These are phyloP conservation scores for Gymnothorax reevesii DNA, from an alignment of 2,797 vertebrate species.

Conservation along the genomic window DNA sequence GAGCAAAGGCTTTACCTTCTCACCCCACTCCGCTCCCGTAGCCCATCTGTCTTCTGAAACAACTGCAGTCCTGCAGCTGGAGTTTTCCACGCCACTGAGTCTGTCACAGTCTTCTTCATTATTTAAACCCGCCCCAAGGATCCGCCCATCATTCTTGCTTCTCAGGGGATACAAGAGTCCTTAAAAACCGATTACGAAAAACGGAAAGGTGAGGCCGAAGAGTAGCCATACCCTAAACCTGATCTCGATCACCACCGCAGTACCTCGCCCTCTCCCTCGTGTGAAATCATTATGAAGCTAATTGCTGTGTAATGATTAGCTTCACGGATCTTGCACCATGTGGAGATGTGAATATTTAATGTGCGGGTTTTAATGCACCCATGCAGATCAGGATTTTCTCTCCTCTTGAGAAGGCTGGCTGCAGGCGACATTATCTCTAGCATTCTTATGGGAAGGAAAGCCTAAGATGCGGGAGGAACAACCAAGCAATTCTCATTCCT, in stretches of 20 bases:
- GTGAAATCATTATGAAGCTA: constrained; percentile 24
- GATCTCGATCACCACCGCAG: constrained; percentile 5
- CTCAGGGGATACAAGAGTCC: constrained; percentile 31
- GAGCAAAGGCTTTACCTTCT: constrained; percentile 20
- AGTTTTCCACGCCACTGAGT: constrained; percentile 52
- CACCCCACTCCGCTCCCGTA: background rate
- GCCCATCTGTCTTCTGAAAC: constrained; percentile 47
- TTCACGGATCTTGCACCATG: constrained; percentile 40
- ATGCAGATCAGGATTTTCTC: constrained; percentile 55
- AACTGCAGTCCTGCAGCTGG: constrained; percentile 46
- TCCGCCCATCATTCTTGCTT: background rate
- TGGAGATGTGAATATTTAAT: constrained; percentile 41
- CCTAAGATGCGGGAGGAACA: constrained; percentile 61
- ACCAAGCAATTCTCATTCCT: constrained; percentile 65
- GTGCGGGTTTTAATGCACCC: constrained; percentile 30
- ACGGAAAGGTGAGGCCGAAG: constrained; percentile 9
- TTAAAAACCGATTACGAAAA: constrained; percentile 17
- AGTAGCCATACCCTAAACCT: background rate
- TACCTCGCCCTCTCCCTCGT: background rate
- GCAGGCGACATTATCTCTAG: constrained; percentile 55
- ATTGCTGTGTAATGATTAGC: constrained; percentile 35
- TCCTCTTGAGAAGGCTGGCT: constrained; percentile 19
- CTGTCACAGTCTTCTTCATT: constrained; percentile 42
- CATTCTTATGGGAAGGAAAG: constrained; percentile 46
- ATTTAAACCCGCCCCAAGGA: constrained; percentile 39